Percentiles rank a stretch among this genome's conserved stretches.
phyloP scores from a whole-genome alignment of 2,888 invertebrate species.

The Rhamnusium bicolor region DNA sequence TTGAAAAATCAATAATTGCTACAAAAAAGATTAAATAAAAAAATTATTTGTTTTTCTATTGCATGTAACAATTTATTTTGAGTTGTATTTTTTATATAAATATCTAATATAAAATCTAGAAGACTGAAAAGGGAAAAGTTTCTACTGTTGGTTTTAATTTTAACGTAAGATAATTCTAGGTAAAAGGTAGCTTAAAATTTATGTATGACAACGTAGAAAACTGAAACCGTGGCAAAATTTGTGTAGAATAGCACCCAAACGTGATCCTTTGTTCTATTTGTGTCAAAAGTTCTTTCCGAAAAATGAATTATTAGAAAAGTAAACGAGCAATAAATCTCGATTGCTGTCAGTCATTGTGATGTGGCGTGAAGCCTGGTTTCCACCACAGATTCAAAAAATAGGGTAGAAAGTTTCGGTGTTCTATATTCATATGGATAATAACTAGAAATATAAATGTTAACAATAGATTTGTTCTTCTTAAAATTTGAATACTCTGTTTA shows the following conservation, averaged over 20 bases:
- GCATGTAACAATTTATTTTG: no score
- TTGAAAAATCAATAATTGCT: no score
- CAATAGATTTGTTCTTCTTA: neutral
- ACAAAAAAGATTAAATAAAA: no score
- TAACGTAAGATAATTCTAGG: conserved; percentile 1
- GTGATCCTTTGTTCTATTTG: conserved; percentile 69
- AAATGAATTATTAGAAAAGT: conserved; percentile 72
- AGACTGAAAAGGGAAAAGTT: no score
- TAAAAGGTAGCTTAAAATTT: conserved; percentile 33
- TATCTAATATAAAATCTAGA: no score
- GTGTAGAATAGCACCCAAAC: conserved; percentile 57
- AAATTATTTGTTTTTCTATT: no score
- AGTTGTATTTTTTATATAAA: no score
- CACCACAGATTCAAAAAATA: conserved; percentile 17
- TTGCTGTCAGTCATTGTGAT: conserved; percentile 69
- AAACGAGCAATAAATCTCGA: conserved; percentile 71
- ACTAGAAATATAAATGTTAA: neutral
- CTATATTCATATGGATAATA: neutral
- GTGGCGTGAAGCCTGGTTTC: conserved; percentile 17
- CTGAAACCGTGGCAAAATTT: conserved; percentile 53
- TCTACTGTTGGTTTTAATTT: neutral
- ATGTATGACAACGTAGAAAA: conserved; percentile 43
- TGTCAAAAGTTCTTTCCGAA: conserved; percentile 68
- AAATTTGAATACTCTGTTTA: neutral
- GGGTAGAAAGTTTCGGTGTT: conserved; percentile 18